Evolutionary conservation across 2,113 vertebrate species (phyloP).

Genomic region (Pseudorhombus dupliciocellatus): DNA sequence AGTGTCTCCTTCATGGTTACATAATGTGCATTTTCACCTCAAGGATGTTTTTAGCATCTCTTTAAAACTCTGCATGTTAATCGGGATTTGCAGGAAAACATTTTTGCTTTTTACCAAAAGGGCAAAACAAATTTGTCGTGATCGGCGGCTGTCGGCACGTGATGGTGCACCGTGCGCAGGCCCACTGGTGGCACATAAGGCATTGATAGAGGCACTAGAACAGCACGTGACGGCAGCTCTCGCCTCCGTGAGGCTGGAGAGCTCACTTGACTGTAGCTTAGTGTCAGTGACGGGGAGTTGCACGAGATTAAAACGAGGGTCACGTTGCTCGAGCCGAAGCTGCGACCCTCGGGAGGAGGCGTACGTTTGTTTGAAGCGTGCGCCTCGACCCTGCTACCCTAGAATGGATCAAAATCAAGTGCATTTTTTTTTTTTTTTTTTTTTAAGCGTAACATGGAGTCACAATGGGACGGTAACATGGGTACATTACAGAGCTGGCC

Average conservation of each 20-base stretch:
- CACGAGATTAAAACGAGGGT: slow-evolving; percentile 28
- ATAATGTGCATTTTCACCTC: slow-evolving; percentile 32
- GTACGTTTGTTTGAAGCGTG: slow-evolving; percentile 23
- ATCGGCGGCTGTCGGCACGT: slow-evolving; percentile 42
- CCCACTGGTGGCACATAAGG: slow-evolving; percentile 72
- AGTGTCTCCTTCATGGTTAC: slow-evolving; percentile 38
- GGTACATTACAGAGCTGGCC: slow-evolving; percentile 25
- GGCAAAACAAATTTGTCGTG: slow-evolving; percentile 15
- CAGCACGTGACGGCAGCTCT: slow-evolving; percentile 68
- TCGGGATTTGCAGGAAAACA: slow-evolving; percentile 3
- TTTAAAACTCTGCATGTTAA: slow-evolving; percentile 23
- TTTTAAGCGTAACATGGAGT: slow-evolving; percentile 15
- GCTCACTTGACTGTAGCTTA: slow-evolving; percentile 49
- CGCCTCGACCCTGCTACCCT: slow-evolving; percentile 57
- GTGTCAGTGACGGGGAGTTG: slow-evolving; percentile 44
- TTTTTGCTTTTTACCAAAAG: slow-evolving; percentile 23
- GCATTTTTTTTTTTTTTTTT: no score
- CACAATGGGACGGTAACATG: slow-evolving; percentile 7
- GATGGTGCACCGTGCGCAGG: slow-evolving; percentile 50
- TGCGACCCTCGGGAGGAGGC: slow-evolving; percentile 15
- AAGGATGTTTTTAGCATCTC: slow-evolving; percentile 13
- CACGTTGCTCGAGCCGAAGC: slow-evolving; percentile 39
- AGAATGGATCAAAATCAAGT: slow-evolving; percentile 20
- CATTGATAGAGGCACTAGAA: slow-evolving; percentile 78
- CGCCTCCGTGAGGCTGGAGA: slow-evolving; percentile 52